Evolutionary conservation across 2,888 invertebrate genomes (phyloP), one percentile per base, ranked within the genome.

Genomic region (Tetragnatha montana): DNA sequence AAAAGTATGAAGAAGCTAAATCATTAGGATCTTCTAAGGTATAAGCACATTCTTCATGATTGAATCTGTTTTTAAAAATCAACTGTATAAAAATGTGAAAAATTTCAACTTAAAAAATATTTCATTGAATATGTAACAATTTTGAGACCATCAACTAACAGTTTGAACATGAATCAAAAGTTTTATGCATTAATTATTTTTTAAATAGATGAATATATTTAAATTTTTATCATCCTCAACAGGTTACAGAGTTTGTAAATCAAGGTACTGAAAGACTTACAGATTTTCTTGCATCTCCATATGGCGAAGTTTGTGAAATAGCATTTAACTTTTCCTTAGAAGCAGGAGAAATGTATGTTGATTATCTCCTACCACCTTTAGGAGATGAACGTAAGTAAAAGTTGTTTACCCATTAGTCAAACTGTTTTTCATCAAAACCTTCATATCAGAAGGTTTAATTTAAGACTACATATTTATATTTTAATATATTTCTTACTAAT

Each of bases 241-340:
- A 88, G 88, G 60, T 83, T 60, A 35, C 74, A 0, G 78, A 88
- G 14, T 75, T 84, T 51, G 49, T 85, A 12, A 78, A 89, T 85
- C 75, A 85, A 51, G 81, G 90, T 47, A 81, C 74, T 14, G 60
- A 84, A 76, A 90, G 81, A 73, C 50, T 87, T 71, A 71, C 76
- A 49, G 90, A 90, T 68, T 82, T 90, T 68, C 71, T 76, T 73
- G 87, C 82, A 22, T 82, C 90, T 6, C 90, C 90, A 14, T 90
- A 86, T 87, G 90, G 90, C 70, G 86, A 90, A 87, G 82, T 90
- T 10, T 87, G 86, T 87, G 87, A 87, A 21, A 78, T 90, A 22
- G 87, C 73, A n/a, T 69, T 90, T 71, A 84, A 88, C 76, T 69
- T 84, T 22, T 70, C 51, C 47, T 79, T 90, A 68, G 87, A 79